These are phyloP conservation scores for Falco naumanni DNA, from an alignment of 2,797 vertebrate genomes.

Conservation along the genomic window DNA sequence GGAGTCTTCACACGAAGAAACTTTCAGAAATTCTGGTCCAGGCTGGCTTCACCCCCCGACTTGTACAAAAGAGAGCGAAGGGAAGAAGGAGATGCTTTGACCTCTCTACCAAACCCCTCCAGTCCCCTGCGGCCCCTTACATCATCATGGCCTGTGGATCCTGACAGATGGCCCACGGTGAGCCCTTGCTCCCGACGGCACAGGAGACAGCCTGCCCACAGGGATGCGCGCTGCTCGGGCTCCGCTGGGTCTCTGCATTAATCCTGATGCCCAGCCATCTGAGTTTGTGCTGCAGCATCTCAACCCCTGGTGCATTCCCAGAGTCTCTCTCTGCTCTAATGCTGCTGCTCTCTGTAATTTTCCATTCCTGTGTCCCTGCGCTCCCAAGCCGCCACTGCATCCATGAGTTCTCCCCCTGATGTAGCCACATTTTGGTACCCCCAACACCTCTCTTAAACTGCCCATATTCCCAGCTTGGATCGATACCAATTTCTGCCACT, in stretches of 20 bases:
- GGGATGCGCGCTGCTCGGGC: neutral
- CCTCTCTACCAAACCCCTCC: neutral
- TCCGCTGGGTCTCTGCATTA: neutral
- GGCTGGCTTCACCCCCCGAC: neutral
- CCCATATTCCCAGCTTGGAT: slow-evolving; percentile 36
- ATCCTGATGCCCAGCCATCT: neutral
- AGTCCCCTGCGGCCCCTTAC: neutral
- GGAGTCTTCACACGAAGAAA: neutral
- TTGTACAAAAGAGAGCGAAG: neutral
- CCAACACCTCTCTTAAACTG: slow-evolving; percentile 35
- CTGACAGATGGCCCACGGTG: neutral
- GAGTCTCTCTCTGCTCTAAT: slow-evolving; percentile 13
- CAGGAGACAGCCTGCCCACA: neutral
- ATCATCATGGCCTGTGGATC: neutral
- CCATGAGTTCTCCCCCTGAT: slow-evolving; percentile 16
- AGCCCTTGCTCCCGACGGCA: neutral
- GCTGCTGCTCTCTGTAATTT: slow-evolving; percentile 57
- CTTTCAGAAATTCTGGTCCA: neutral
- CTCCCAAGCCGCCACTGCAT: neutral
- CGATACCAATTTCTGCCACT: slow-evolving; percentile 64
- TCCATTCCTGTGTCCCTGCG: slow-evolving; percentile 2
- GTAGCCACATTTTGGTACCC: slow-evolving; percentile 19
- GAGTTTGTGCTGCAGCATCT: slow-evolving; percentile 40
- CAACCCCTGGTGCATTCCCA: slow-evolving; percentile 42
- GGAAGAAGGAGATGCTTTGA: neutral